Evolutionary conservation across 2,113 vertebrate genomes (phyloP), one percentile per base, ranked within the genome.

Genomic region (Shinisaurus crocodilurus): DNA sequence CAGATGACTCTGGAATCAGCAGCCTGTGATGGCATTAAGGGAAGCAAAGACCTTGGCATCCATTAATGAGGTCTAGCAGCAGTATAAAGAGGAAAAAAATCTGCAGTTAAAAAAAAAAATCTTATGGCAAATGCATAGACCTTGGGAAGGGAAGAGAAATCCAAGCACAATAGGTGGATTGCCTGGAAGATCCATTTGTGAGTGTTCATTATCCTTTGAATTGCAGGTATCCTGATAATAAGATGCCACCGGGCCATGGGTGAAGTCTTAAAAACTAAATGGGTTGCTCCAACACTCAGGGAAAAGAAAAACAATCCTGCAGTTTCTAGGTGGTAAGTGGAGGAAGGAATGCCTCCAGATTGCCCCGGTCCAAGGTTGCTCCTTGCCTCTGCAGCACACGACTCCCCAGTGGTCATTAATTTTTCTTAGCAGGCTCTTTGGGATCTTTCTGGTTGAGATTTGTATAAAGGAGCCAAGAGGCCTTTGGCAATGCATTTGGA

Each of bases 211-310:
- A 84, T 76, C 87, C 81, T 48, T 32, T 82, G 50, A 83, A 83
- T 50, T 81, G 84, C 16, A 70, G 87, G 91, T 83, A 27, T 63
- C 76, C 43, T 85, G 43, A 85, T 82, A 90, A 91, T 85, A 86
- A 92, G 81, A 82, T 79, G 20, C 0, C 45, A 16, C 40, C 23
- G 85, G 50, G 88, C 69, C 89, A 67, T 16, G 65, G 25, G 54
- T 37, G 48, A 86, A 37, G 57, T 83, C 45, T 86, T 45, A 6
- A 72, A 86, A 45, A 72, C 5, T 25, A 45, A 40, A 57, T 86
- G 72, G 48, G 54, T 29, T 65, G 63, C 37, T 57, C 25, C 27
- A 57, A 72, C n/a, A 57, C 34, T 82, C 34, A 27, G 16, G 6
- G 82, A 81, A 81, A 70, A 40, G 76, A 50, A 32, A 77, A 43